Evolutionary conservation across 1,140 invertebrate species (phyloP).

Genomic region (Calephelis virginiensis): DNA sequence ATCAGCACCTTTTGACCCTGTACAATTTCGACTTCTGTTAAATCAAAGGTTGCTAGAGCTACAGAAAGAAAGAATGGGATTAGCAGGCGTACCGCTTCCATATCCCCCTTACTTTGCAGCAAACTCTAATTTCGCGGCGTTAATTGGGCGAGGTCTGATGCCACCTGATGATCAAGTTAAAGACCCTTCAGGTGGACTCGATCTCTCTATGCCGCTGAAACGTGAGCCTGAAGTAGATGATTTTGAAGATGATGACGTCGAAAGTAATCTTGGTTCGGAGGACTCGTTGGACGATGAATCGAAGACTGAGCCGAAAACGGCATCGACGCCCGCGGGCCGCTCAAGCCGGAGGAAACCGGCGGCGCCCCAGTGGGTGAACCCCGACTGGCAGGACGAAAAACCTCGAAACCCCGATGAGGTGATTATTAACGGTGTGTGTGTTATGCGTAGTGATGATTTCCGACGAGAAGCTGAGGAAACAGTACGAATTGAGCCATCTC

Average conservation of each 20-base stretch:
- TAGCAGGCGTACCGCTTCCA: slow-evolving; percentile 85
- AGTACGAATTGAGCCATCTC: slow-evolving; percentile 85
- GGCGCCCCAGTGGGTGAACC: slow-evolving; percentile 98
- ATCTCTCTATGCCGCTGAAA: slow-evolving; percentile 89
- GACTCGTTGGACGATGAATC: slow-evolving; percentile 83
- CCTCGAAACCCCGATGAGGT: slow-evolving; percentile 84
- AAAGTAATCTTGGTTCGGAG: slow-evolving; percentile 88
- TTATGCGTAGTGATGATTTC: slow-evolving; percentile 90
- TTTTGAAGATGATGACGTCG: slow-evolving; percentile 85
- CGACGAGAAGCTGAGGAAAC: slow-evolving; percentile 83
- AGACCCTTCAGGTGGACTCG: slow-evolving; percentile 88
- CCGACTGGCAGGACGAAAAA: slow-evolving; percentile 90
- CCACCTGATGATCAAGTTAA: slow-evolving; percentile 82
- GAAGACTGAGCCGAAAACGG: slow-evolving; percentile 71
- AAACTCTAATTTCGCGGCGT: slow-evolving; percentile 85
- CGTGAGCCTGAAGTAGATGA: slow-evolving; percentile 87
- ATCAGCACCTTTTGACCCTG: slow-evolving; percentile 89
- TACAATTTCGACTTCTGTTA: slow-evolving; percentile 92
- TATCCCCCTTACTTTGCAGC: slow-evolving; percentile 87
- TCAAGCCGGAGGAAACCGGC: slow-evolving; percentile 92
- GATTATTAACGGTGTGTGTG: slow-evolving; percentile 94
- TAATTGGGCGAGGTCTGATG: slow-evolving; percentile 82
- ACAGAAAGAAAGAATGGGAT: slow-evolving; percentile 88
- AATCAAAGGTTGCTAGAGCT: slow-evolving; percentile 92
- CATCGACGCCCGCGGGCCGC: slow-evolving; percentile 73